Conservation (phyloP, 2,113 vertebrate genomes). For the Antechinus stuartii region DNA sequence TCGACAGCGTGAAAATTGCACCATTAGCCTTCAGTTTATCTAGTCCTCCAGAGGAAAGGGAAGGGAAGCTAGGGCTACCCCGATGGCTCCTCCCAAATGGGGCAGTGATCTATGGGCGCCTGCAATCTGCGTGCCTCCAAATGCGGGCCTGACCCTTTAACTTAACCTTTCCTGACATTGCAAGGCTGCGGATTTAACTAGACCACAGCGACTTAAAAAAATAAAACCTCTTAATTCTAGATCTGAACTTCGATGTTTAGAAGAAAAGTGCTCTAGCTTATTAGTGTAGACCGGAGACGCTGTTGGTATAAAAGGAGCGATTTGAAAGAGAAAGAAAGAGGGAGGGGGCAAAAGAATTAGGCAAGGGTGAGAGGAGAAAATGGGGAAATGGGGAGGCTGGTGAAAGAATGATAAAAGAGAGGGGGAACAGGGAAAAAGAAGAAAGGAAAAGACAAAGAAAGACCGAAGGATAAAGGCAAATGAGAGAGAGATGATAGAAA, state of each 20-base stretch:
- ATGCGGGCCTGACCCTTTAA: slow-evolving; percentile 38
- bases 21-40: background rate
- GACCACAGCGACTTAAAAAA: background rate
- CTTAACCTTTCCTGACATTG: slow-evolving; percentile 54
- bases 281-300: background rate
- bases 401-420: background rate
- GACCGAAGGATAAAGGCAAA: too few relatives aligned
- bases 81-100: background rate
- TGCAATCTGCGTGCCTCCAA: background rate
- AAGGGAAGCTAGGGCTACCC: background rate
- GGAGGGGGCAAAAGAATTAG: too few relatives aligned
- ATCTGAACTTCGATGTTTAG: background rate
- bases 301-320: background rate
- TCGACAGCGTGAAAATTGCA: background rate
- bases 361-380: background rate
- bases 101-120: background rate
- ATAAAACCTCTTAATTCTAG: background rate
- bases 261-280: background rate
- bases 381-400: background rate
- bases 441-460: background rate
- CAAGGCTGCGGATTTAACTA: background rate
- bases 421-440: background rate
- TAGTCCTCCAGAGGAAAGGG: background rate
- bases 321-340: background rate
- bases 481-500: background rate